Percentiles rank a stretch among this genome's conserved stretches.
Conservation (phyloP, 2,113 vertebrate species). For the Chloropsis hardwickii region DNA sequence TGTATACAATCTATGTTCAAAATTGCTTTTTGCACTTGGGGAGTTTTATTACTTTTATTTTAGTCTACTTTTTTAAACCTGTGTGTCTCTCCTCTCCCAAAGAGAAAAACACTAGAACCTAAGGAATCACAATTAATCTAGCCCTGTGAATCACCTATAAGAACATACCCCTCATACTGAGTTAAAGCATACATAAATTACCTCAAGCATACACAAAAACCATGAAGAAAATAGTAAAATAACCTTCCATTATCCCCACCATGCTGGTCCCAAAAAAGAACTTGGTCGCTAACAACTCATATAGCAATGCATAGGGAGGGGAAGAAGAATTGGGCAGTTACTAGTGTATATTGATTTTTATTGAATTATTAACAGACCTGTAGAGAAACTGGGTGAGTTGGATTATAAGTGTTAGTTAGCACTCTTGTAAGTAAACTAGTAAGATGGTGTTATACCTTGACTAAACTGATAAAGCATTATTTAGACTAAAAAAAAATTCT, state of each 20-base stretch:
- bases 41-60: background rate
- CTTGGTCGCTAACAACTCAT: background rate
- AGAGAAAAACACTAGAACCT: background rate
- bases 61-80: background rate
- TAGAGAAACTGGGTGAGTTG: background rate
- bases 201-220: background rate
- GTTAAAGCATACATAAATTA: background rate
- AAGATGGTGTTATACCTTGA: background rate
- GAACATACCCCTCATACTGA: background rate
- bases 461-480: background rate
- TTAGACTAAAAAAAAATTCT: background rate
- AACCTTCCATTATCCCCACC: background rate
- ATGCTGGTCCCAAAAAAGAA: background rate
- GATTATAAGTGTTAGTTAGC: background rate
- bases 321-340: background rate
- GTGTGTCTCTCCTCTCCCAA: background rate
- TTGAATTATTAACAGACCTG: background rate
- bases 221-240: background rate
- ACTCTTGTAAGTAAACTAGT: background rate
- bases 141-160: background rate
- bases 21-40: background rate
- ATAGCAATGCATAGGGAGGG: background rate
- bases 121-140: background rate
- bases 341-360: background rate
- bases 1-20: accelerated